Conservation (phyloP, 1,140 invertebrate species). For the Sweltsa coloradensis region DNA sequence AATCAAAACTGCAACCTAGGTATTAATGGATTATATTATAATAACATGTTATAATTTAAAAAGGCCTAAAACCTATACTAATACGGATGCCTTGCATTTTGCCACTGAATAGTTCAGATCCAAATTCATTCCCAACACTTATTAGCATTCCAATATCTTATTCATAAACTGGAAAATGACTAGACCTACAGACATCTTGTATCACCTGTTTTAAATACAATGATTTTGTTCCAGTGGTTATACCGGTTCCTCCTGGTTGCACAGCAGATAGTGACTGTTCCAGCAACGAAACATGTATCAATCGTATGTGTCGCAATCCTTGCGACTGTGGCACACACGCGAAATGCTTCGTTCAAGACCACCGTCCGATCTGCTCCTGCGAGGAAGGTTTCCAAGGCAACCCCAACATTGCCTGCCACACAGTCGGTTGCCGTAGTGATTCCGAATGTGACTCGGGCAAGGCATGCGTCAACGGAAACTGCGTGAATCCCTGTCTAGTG, state of each 20-base stretch:
- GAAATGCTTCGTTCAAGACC: conserved; percentile 66
- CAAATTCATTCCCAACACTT: neutral
- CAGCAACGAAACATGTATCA: conserved; percentile 65
- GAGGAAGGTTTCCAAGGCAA: conserved; percentile 71
- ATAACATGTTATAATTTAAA: too few species aligned
- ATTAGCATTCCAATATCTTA: too few species aligned
- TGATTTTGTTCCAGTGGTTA: conserved; percentile 33
- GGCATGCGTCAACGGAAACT: conserved; percentile 72
- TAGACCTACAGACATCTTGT: too few species aligned
- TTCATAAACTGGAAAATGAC: too few species aligned
- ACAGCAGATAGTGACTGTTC: conserved; percentile 64
- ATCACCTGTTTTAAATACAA: too few species aligned
- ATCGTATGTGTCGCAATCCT: conserved; percentile 71
- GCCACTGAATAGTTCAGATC: too few species aligned
- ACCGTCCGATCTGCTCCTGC: conserved; percentile 76
- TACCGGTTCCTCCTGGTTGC: conserved; percentile 58
- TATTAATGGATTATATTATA: too few species aligned
- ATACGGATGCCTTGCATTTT: too few species aligned
- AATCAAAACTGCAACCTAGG: too few species aligned
- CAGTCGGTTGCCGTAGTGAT: conserved; percentile 61
- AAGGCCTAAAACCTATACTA: too few species aligned
- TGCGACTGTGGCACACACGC: conserved; percentile 79
- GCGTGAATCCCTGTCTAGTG: conserved; percentile 68
- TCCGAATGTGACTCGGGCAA: conserved; percentile 67
- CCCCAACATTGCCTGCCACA: conserved; percentile 61